Conservation (phyloP, 2,888 invertebrate genomes). For the Eutolmus rufibarbis region DNA sequence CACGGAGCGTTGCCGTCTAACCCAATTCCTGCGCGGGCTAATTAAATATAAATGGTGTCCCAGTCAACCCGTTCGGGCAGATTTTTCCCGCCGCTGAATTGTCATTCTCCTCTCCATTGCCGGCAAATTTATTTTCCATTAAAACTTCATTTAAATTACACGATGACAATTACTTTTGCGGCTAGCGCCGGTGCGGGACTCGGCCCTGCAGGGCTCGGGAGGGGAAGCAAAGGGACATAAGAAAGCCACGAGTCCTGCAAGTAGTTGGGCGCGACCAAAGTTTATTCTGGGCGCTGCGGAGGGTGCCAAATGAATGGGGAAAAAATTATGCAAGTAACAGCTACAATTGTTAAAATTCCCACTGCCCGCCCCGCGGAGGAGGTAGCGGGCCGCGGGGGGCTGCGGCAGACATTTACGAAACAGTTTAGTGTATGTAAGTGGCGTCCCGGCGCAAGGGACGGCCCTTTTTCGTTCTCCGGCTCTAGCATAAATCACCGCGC, state of each 20-base stretch:
- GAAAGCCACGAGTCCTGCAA: conserved; percentile 1
- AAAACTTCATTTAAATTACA: conserved; percentile 41
- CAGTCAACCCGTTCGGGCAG: background rate
- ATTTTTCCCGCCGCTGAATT: background rate
- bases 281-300: background rate
- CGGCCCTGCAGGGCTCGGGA: background rate
- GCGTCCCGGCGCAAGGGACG: background rate
- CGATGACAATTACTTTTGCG: conserved; percentile 37
- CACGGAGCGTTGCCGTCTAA: conserved; percentile 5
- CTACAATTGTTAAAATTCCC: conserved; percentile 38
- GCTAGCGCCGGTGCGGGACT: background rate
- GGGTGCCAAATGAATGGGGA: conserved; percentile 35
- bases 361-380: background rate
- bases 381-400: background rate
- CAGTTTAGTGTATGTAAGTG: conserved; percentile 35
- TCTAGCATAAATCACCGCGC: conserved; percentile 26
- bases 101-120: conserved; percentile 37
- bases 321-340: conserved; percentile 41
- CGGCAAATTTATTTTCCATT: conserved; percentile 39
- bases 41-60: conserved; percentile 36
- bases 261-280: conserved; percentile 20
- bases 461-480: background rate
- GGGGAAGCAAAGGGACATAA: background rate
- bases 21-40: conserved; percentile 24
- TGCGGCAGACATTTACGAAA: conserved; percentile 15